These are phyloP conservation scores for Cryptoleucopteryx plumbea DNA, from an alignment of 2,113 vertebrate species.

Conservation along the genomic window DNA sequence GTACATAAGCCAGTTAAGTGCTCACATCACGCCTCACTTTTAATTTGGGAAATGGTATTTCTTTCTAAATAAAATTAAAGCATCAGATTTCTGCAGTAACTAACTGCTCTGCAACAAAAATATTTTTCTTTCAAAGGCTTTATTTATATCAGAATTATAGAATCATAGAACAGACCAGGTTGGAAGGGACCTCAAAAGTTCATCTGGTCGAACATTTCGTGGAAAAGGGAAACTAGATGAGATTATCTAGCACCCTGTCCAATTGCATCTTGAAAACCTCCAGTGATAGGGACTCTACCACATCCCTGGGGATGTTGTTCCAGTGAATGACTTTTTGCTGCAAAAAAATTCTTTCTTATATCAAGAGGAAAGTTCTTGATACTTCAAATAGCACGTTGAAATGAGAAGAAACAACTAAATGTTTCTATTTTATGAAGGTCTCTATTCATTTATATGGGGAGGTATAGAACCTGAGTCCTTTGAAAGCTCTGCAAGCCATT, in stretches of 20 bases:
- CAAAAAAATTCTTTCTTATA: not conserved
- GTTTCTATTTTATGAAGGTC: not conserved
- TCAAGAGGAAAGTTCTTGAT: not conserved
- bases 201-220: not conserved
- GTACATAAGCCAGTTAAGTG: not conserved
- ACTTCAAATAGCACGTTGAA: not conserved
- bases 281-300: not conserved
- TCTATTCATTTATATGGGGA: not conserved
- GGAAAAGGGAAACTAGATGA: not conserved
- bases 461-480: not conserved
- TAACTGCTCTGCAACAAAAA: not conserved
- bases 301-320: accelerated
- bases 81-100: not conserved
- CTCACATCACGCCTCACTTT: not conserved
- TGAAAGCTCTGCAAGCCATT: not conserved
- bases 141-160: not conserved
- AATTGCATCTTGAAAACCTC: accelerated
- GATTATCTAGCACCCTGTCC: not conserved
- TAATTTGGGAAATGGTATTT: not conserved
- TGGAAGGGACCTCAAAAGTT: not conserved
- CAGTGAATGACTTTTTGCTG: not conserved
- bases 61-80: not conserved
- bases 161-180: not conserved
- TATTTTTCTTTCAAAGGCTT: not conserved
- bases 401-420: not conserved